Evolutionary conservation across 35 echinoderm and acorn worm genomes (phyloP), one percentile per base, ranked within the genome.

Genomic region (Acanthaster planci): DNA sequence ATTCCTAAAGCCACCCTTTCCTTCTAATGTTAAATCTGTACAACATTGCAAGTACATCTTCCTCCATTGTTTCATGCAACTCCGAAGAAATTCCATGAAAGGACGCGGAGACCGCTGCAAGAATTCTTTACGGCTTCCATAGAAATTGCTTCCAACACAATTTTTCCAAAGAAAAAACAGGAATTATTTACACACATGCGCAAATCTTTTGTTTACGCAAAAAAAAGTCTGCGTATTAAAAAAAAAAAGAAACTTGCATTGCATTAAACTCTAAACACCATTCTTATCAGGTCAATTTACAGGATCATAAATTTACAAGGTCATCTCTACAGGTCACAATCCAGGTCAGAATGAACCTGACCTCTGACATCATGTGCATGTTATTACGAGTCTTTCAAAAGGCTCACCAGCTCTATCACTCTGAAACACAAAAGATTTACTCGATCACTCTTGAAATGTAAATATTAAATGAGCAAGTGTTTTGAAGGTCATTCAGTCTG

Each of bases 241-340:
- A n/a, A n/a, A n/a, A 72, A 72, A 68, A 72, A 72, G 64, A 29
- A 35, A 34, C 64, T 72, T 72, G 64, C 64, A 72, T 72, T 72
- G 42, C 42, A 47, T 72, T 72, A 27, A 72, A 34, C 64, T 72
- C 30, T 29, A 27, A 27, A 1, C 15, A 31, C 14, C 2, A 47
- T 47, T 72, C 30, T 72, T 31, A 26, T 72, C 34, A 72, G 30
- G 34, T 27, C 64, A 72, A 72, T 72, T 72, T 72, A 72, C 64
- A 72, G 14, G 21, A 31, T 47, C 42, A 47, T 47, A 47, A 6
- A 47, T 47, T 47, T 47, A 47, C 42, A 47, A 47, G 42, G 42
- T 4, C 42, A 47, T 47, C 4, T 47, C 42, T 12, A 47, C 4
- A 47, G 42, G 42, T 47, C 42, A 47, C 42, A 4, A 47, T 12